phyloP scores from a whole-genome alignment of 2,797 vertebrate genomes.

The Cygnus olor region DNA sequence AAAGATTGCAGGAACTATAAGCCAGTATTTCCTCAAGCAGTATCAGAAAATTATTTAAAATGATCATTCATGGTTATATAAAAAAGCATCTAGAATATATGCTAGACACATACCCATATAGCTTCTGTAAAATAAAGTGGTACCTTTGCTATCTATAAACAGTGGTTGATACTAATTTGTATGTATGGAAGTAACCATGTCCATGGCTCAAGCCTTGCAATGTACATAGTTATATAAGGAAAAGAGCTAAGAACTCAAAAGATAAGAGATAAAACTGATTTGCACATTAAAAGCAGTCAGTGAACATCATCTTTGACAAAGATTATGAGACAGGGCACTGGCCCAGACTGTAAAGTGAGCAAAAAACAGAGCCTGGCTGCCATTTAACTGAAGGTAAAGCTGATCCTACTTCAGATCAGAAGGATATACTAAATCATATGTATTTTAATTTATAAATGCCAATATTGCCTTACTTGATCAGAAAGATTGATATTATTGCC shows the following conservation, averaged over 20 bases:
- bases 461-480: neutral
- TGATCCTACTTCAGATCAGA: neutral
- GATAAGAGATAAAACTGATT: neutral
- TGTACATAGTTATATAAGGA: neutral
- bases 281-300: neutral
- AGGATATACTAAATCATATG: neutral
- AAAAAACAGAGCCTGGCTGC: rapidly evolving
- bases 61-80: neutral
- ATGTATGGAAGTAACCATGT: neutral
- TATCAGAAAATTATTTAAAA: neutral
- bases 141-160: neutral
- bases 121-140: neutral
- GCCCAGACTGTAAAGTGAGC: neutral
- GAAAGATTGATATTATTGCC: neutral
- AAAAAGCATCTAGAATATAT: neutral
- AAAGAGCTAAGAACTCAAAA: neutral
- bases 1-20: neutral
- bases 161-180: neutral
- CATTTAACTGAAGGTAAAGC: neutral
- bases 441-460: neutral
- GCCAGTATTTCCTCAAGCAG: neutral
- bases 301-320: neutral
- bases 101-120: neutral
- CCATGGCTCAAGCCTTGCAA: neutral
- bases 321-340: neutral